Percentiles rank a stretch among this genome's conserved stretches.
phyloP scores from a whole-genome alignment of 2,113 vertebrate species.

The Paracyprichromis sp. region DNA sequence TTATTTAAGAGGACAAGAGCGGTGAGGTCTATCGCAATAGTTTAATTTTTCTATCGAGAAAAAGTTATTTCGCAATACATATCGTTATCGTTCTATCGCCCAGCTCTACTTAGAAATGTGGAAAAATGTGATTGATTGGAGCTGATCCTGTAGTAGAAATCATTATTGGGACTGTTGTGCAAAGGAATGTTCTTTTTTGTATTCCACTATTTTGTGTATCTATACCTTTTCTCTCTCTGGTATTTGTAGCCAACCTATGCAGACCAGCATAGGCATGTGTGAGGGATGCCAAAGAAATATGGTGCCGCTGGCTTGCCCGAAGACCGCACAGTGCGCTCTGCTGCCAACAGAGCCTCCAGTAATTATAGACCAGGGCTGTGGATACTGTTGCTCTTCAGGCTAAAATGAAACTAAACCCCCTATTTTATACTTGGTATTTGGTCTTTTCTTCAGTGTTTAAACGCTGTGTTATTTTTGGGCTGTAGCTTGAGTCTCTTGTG shows the following conservation, averaged over 20 bases:
- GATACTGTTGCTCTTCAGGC: conserved; percentile 54
- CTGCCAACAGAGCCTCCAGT: conserved; percentile 62
- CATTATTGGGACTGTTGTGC: background rate
- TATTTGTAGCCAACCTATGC: background rate
- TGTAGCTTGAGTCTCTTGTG: conserved; percentile 30
- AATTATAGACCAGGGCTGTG: conserved; percentile 63
- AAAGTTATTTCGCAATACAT: too few relatives aligned
- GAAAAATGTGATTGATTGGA: background rate
- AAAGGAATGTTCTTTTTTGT: background rate
- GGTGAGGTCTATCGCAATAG: too few relatives aligned
- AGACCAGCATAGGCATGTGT: conserved; percentile 17
- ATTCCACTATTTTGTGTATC: background rate
- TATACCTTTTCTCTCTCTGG: background rate
- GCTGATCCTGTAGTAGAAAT: background rate
- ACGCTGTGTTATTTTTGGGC: conserved; percentile 62
- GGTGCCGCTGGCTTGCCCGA: conserved; percentile 55
- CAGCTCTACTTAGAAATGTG: background rate
- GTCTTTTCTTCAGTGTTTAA: conserved; percentile 58
- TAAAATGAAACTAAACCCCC: conserved; percentile 60
- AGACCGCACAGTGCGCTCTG: conserved; percentile 36
- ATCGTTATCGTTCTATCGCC: too few relatives aligned
- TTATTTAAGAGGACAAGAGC: too few relatives aligned
- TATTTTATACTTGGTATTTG: conserved; percentile 62
- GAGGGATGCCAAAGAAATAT: conserved; percentile 39
- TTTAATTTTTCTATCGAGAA: too few relatives aligned